A percentile compares a stretch with the other conserved stretches of the same genome.
These are phyloP conservation scores for Hypsibius dujardini DNA, from an alignment of 1,140 invertebrate species.

Conservation along the genomic window DNA sequence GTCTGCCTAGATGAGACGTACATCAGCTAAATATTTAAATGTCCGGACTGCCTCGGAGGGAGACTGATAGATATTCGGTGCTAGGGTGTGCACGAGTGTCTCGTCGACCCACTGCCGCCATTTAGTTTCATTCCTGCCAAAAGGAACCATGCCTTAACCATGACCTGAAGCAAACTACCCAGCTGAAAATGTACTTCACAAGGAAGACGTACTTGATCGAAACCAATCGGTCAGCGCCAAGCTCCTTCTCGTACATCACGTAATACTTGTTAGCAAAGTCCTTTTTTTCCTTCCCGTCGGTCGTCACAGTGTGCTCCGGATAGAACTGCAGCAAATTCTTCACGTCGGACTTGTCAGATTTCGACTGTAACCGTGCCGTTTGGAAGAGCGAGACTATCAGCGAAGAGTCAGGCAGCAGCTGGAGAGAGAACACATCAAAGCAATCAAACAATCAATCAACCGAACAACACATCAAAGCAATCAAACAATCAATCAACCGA, in stretches of 20 bases:
- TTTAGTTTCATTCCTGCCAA: conserved; percentile 63
- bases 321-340: conserved; percentile 61
- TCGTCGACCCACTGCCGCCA: conserved; percentile 89
- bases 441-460: too few species aligned
- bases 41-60: conserved; percentile 62
- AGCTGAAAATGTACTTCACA: too few species aligned
- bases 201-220: too few species aligned
- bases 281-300: conserved; percentile 41
- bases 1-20: too few species aligned
- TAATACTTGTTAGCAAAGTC: conserved; percentile 79
- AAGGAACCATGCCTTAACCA: neutral
- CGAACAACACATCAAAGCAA: too few species aligned
- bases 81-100: conserved; percentile 71
- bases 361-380: conserved; percentile 50
- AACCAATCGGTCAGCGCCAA: neutral
- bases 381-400: conserved; percentile 75
- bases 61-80: conserved; percentile 89
- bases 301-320: conserved; percentile 42
- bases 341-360: neutral
- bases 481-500: too few species aligned
- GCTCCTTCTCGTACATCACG: conserved; percentile 56
- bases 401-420: conserved; percentile 78
- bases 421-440: conserved; percentile 24
- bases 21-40: conserved; percentile 70
- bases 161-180: too few species aligned